Evolutionary conservation across 2,888 invertebrate genomes (phyloP).

Genomic region (Ditula angustiorana): DNA sequence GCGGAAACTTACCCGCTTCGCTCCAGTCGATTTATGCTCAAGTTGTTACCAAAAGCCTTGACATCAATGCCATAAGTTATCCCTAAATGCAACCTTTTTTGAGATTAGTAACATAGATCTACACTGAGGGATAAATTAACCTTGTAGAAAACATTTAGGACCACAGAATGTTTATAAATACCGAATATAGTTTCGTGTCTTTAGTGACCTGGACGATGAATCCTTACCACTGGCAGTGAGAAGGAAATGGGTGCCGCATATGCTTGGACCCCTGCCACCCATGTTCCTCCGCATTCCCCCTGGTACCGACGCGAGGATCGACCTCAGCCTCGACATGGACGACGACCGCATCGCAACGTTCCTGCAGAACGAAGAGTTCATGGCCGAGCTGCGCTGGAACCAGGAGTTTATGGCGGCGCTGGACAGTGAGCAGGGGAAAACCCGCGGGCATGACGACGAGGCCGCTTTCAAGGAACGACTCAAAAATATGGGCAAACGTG

Average conservation of each 20-base stretch:
- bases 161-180: too few species aligned
- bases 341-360: slow-evolving; percentile 95
- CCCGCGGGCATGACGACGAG: slow-evolving; percentile 85
- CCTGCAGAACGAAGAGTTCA: slow-evolving; percentile 96
- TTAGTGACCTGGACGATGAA: slow-evolving; percentile 75
- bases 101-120: too few species aligned
- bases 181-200: too few species aligned
- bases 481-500: slow-evolving; percentile 93
- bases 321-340: slow-evolving; percentile 88
- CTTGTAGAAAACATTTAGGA: too few species aligned
- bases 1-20: too few species aligned
- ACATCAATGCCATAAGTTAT: too few species aligned
- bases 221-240: slow-evolving; percentile 74
- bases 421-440: slow-evolving; percentile 89
- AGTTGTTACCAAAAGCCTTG: too few species aligned
- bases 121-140: too few species aligned
- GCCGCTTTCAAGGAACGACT: slow-evolving; percentile 92
- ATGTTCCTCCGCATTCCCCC: slow-evolving; percentile 90
- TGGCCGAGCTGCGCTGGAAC: slow-evolving; percentile 93
- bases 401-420: slow-evolving; percentile 94
- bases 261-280: slow-evolving; percentile 91
- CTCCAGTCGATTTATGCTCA: too few species aligned
- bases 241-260: slow-evolving; percentile 91
- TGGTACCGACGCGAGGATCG: slow-evolving; percentile 77
- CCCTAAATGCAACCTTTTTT: too few species aligned